A percentile compares a stretch with the other conserved stretches of the same genome.
phyloP scores from a whole-genome alignment of 2,797 vertebrate species.

The Pristis pectinata region DNA sequence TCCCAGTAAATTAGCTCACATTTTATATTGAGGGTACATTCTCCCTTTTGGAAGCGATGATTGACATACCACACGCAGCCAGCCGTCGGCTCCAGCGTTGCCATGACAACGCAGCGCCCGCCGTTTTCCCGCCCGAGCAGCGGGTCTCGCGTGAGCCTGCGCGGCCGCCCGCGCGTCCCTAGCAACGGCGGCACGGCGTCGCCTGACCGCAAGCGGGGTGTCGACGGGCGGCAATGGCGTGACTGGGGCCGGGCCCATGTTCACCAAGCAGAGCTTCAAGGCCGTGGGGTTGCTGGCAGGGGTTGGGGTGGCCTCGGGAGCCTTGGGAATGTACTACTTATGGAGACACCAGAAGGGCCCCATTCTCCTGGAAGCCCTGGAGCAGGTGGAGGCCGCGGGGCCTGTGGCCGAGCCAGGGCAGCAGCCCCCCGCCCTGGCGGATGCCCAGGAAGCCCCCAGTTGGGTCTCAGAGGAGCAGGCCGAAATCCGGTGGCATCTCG shows the following conservation, averaged over 20 bases:
- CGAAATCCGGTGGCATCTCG: slow-evolving; percentile 8
- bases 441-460: not conserved
- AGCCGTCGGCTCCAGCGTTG: too few species aligned
- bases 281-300: not conserved
- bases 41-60: too few species aligned
- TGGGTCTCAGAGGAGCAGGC: not conserved
- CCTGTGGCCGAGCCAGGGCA: not conserved
- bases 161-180: not conserved
- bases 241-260: not conserved
- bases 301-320: not conserved
- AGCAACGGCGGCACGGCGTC: not conserved
- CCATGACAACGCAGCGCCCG: too few species aligned
- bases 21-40: too few species aligned
- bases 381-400: not conserved
- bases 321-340: not conserved
- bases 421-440: not conserved
- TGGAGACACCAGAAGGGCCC: not conserved
- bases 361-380: not conserved
- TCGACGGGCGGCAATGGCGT: not conserved
- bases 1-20: not conserved
- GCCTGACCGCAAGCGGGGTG: not conserved
- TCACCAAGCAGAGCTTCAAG: not conserved
- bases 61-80: too few species aligned
- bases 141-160: not conserved
- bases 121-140: not conserved